phyloP scores from a whole-genome alignment of 2,113 vertebrate genomes.

The Menidia beryllina region DNA sequence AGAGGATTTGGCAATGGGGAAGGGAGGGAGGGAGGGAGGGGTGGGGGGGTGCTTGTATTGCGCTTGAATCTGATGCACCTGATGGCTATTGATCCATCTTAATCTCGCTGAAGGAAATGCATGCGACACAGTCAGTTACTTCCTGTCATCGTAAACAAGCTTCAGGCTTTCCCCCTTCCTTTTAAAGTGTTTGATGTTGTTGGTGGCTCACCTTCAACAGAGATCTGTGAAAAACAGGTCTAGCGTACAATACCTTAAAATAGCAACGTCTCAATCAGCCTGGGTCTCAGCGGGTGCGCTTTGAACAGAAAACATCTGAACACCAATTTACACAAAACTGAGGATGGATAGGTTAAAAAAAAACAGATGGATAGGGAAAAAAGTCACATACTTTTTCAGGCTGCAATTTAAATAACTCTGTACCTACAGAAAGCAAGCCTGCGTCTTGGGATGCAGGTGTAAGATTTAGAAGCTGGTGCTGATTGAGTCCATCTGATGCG shows the following conservation, averaged over 20 bases:
- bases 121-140: constrained; percentile 9
- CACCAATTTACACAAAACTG: constrained; percentile 14
- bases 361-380: neutral
- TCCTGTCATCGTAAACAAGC: constrained; percentile 31
- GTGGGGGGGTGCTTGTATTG: constrained; percentile 24
- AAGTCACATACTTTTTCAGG: constrained; percentile 5
- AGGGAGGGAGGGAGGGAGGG: no score
- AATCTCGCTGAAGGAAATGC: constrained; percentile 42
- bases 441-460: constrained; percentile 59
- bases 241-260: neutral
- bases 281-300: constrained; percentile 8
- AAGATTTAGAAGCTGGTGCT: constrained; percentile 35
- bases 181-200: neutral
- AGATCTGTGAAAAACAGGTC: neutral
- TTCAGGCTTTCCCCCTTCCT: constrained; percentile 23
- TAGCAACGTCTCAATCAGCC: neutral
- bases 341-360: constrained; percentile 17
- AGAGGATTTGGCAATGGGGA: constrained; percentile 68
- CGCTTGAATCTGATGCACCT: constrained; percentile 69
- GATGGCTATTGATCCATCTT: constrained; percentile 68
- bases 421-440: constrained; percentile 6
- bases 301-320: constrained; percentile 14
- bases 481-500: constrained; percentile 33
- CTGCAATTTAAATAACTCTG: constrained; percentile 15
- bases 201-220: neutral